A percentile compares a stretch with the other conserved stretches of the same genome.
Evolutionary conservation across 1,140 invertebrate genomes (phyloP).

Genomic region (Samia ricini): DNA sequence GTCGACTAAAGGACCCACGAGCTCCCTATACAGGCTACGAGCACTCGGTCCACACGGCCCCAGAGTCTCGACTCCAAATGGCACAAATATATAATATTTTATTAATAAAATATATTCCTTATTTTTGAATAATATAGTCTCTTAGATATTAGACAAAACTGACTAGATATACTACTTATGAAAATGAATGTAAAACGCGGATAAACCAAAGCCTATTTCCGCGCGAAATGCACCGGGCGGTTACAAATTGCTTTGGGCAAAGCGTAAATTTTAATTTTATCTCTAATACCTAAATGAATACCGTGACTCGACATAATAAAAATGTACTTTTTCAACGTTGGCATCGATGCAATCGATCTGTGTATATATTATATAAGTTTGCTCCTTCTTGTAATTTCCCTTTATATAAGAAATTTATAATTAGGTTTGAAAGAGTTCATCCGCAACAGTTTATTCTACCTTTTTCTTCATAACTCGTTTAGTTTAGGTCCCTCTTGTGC

Average conservation of each 20-base stretch:
- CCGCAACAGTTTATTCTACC: constrained; percentile 5
- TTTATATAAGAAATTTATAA: not conserved
- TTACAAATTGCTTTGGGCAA: constrained; percentile 76
- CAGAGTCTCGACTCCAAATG: no score
- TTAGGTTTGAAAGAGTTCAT: not conserved
- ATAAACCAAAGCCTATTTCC: constrained; percentile 75
- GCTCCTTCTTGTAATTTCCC: not conserved
- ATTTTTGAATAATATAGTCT: not conserved
- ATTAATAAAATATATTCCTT: no score
- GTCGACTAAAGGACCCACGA: no score
- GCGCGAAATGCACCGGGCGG: constrained; percentile 69
- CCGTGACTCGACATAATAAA: constrained; percentile 75
- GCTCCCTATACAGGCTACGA: no score
- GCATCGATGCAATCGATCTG: constrained; percentile 51
- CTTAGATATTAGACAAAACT: constrained; percentile 15
- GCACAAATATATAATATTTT: no score
- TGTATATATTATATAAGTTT: constrained; percentile 28
- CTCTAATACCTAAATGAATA: constrained; percentile 76
- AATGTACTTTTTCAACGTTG: constrained; percentile 73
- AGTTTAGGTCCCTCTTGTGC: not conserved
- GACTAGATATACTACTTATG: constrained; percentile 64
- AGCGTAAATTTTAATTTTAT: constrained; percentile 78
- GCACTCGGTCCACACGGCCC: no score
- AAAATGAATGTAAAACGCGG: constrained; percentile 71
- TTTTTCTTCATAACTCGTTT: constrained; percentile 3